Conservation (phyloP, 2,113 vertebrate species). For the Anseranas semipalmata region DNA sequence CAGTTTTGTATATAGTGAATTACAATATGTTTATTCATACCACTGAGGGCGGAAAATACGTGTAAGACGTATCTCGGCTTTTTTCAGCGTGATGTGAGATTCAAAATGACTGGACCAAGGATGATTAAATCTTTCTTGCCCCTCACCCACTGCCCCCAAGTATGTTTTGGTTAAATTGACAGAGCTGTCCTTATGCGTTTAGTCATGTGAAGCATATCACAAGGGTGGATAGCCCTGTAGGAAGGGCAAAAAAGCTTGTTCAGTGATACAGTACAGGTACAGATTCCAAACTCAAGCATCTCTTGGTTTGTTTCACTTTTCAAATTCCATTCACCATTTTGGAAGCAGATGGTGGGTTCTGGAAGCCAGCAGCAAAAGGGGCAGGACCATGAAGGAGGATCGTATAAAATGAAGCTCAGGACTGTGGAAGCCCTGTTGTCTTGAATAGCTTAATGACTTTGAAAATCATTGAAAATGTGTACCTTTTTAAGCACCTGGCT, state of each 20-base stretch:
- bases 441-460: not conserved
- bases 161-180: slow-evolving; percentile 45
- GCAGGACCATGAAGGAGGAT: not conserved
- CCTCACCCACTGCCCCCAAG: not conserved
- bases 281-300: not conserved
- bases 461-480: not conserved
- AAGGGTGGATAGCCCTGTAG: not conserved
- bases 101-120: slow-evolving; percentile 41
- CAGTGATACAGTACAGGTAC: not conserved
- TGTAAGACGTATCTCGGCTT: not conserved
- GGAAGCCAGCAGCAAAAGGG: not conserved
- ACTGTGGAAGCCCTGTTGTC: not conserved
- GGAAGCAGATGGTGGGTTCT: not conserved
- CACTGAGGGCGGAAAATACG: not conserved
- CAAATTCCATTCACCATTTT: not conserved
- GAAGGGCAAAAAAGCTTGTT: not conserved
- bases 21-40: slow-evolving; percentile 17
- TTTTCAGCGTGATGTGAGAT: slow-evolving; percentile 28
- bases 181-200: not conserved
- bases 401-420: not conserved
- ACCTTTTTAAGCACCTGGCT: not conserved
- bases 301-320: not conserved
- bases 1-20: slow-evolving; percentile 37
- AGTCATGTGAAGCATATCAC: not conserved
- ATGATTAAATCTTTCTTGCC: not conserved